Evolutionary conservation across 2,888 invertebrate genomes (phyloP).

Genomic region (Sinodicranocentrus sp.): DNA sequence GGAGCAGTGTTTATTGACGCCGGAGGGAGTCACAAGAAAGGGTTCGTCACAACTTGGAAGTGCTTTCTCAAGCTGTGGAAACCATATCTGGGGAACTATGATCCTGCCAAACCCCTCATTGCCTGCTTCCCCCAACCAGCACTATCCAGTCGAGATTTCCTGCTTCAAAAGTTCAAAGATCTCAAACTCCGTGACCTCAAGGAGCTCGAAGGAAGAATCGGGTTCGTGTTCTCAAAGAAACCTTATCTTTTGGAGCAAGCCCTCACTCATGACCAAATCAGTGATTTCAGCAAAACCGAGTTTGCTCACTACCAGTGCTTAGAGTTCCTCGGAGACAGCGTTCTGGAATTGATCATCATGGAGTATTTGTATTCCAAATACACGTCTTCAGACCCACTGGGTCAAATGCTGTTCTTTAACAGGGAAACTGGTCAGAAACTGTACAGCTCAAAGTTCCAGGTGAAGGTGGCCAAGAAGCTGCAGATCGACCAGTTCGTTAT

Average conservation of each 20-base stretch:
- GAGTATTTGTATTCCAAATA: conserved; percentile 38
- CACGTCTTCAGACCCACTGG: conserved; percentile 33
- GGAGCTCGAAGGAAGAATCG: conserved; percentile 15
- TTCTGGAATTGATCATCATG: conserved; percentile 36
- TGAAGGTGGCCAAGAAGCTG: conserved; percentile 31
- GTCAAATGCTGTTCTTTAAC: conserved; percentile 41
- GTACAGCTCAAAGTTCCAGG: conserved; percentile 40
- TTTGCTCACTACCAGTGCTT: conserved; percentile 37
- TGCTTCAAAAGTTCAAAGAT: conserved; percentile 21
- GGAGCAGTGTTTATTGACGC: conserved; percentile 45
- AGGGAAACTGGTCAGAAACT: conserved; percentile 39
- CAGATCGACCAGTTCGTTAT: conserved; percentile 28
- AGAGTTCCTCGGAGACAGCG: conserved; percentile 46
- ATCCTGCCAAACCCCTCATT: background rate
- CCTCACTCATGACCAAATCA: conserved; percentile 34
- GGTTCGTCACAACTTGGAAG: conserved; percentile 27
- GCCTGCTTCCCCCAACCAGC: conserved; percentile 24
- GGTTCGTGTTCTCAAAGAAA: conserved; percentile 27
- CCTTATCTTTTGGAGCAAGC: conserved; percentile 42
- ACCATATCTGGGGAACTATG: background rate
- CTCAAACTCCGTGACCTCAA: conserved; percentile 1
- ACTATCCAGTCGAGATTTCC: conserved; percentile 22
- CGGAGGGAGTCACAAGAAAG: conserved; percentile 37
- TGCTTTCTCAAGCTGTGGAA: conserved; percentile 32
- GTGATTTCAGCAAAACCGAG: background rate